Base-by-base conservation (phyloP, 2,113 vertebrate species). In the Corydoras sp. region DNA sequence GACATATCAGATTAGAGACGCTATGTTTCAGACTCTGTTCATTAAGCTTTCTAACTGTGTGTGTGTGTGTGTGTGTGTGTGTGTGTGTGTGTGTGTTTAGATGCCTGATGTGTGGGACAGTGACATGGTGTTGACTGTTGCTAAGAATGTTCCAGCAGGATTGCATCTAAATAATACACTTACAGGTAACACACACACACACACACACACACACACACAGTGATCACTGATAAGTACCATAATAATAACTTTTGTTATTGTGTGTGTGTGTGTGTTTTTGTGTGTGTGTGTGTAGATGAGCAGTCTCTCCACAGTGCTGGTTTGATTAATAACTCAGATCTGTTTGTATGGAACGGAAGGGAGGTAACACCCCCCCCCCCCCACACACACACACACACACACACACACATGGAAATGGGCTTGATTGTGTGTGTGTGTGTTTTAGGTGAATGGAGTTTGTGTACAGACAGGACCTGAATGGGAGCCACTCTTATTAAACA, bases 281-380 rank as follows among this genome's bases (percentile, higher is more conserved):
- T n/a, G n/a, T n/a, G n/a, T 70, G 43, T 79, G 2, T 51, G 86
- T 84, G 65, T 78, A 98, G 96, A 94, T 84, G 92, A 94, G 14
- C 78, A 91, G 67, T 88, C 87, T 0, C 80, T 98, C 80, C 81
- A 81, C 78, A 87, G 85, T 35, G 43, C 82, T 65, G 94, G 88
- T 54, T 78, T 98, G 76, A 69, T 69, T 62, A 88, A 93, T 32
- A 91, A 91, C 79, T 84, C 88, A 73, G 90, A 95, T 58, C 60
- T 98, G 80, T 98, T 98, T 61, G 88, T 97, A 14, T 98, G 96
- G 96, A 94, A 98, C 62, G 94, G 96, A 59, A 90, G 85, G 72
- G 92, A 98, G 92, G 96, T 97, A 85, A 89, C 75, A 67, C n/a
- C n/a, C n/a, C n/a, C n/a, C 49, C 12, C 30, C 51, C 62, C 59